Base-by-base conservation (phyloP, 2,113 vertebrate species). In the Phocoena phocoena region DNA sequence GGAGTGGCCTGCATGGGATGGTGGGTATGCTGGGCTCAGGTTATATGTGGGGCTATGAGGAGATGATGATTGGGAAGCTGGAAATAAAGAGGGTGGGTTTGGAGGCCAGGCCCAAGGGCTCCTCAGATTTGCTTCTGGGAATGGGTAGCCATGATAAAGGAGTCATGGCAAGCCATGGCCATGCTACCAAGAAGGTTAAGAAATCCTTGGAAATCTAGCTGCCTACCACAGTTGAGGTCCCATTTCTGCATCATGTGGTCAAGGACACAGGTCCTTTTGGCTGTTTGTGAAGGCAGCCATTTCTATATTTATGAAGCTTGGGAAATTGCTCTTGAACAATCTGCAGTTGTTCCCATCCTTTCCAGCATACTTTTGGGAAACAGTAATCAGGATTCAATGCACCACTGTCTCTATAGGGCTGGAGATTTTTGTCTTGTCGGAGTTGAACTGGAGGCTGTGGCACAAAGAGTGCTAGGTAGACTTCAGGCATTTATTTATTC, bases 151-250 rank as follows among this genome's bases (percentile, higher is more conserved):
- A 12, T 41, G 31, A 53, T 55, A 36, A 97, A 93, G 73, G 15
- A 62, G 0, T 67, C 3, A 1, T 98, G 97, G 26, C 98, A 98
- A 36, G 98, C 98, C 50, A 94, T 2, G 0, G 98, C 97, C 0
- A 98, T 91, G 41, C 98, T 96, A 10, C 98, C 98, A 1, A 98
- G 97, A 67, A 98, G 98, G 96, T 98, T 98, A 41, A 98, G 97
- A 97, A 98, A 98, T 31, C 98, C 98, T 17, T 92, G 90, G 96
- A 98, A 98, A 3, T 98, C 98, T 6, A 98, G 1, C 23, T 98
- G 28, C 11, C 97, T 93, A 0, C 98, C 97, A 0, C 65, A 81
- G 17, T 97, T 98, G n/a, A 98, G 31, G 20, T 98, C 98, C 0
- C 98, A 92, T 28, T 93, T 98, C 81, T 97, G 97, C 98, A 98